Percentiles rank a stretch among this genome's conserved stretches.
These are phyloP conservation scores for Hoplodrina ambigua DNA, from an alignment of 2,888 invertebrate genomes.

Conservation along the genomic window DNA sequence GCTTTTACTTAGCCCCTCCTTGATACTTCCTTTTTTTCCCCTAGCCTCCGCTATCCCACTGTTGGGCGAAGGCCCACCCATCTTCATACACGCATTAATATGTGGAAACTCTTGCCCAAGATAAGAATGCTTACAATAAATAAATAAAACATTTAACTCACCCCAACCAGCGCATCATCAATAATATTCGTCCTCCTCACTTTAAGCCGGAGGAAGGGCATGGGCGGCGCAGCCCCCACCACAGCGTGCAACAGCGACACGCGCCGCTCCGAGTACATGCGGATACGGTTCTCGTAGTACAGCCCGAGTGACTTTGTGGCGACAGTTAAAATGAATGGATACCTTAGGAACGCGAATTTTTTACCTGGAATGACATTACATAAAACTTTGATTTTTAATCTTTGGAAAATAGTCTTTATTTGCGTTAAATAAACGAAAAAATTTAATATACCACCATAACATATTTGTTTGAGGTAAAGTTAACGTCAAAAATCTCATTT, in stretches of 20 bases:
- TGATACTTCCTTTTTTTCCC: no score
- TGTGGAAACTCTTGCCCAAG: no score
- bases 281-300: slow-evolving; percentile 98
- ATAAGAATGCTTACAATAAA: not conserved
- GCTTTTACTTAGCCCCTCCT: no score
- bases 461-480: no score
- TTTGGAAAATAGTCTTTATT: no score
- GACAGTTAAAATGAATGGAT: slow-evolving; percentile 97
- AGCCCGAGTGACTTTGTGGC: slow-evolving; percentile 97
- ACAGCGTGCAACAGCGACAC: slow-evolving; percentile 96
- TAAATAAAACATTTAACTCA: slow-evolving; percentile 75
- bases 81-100: no score
- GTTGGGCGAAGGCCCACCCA: no score
- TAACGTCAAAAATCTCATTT: no score
- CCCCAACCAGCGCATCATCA: slow-evolving; percentile 97
- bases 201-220: slow-evolving; percentile 96
- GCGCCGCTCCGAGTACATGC: slow-evolving; percentile 98
- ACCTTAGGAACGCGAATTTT: slow-evolving; percentile 97
- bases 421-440: no score
- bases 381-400: no score
- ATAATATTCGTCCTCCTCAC: slow-evolving; percentile 96
- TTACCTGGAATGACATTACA: slow-evolving; percentile 76
- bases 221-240: slow-evolving; percentile 94
- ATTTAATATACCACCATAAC: no score
- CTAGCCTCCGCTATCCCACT: no score